Conservation (phyloP, 30 jellyfish, hydroid and myxozoan species). For the Hydractinia symbiolongicarpus region DNA sequence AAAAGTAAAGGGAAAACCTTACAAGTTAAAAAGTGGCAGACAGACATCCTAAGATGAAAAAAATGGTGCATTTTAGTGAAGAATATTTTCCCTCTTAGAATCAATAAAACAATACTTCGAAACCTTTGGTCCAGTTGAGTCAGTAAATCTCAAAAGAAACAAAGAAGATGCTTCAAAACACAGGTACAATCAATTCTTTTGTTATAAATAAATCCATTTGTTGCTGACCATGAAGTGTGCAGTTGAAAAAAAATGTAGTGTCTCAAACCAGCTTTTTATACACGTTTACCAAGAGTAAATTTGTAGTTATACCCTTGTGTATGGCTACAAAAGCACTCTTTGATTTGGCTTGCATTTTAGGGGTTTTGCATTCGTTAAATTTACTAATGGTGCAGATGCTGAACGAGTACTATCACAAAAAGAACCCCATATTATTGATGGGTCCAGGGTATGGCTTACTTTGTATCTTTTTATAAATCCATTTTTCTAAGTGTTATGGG, state of each 20-base stretch:
- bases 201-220: no score
- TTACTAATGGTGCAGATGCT: constrained; percentile 56
- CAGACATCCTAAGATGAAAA: neutral
- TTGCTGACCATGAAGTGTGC: no score
- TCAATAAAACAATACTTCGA: constrained; percentile 19
- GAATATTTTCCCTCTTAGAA: neutral
- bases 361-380: constrained; percentile 83
- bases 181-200: constrained; percentile 2
- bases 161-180: constrained; percentile 23
- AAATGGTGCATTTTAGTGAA: no score
- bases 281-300: no score
- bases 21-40: neutral
- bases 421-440: constrained; percentile 87
- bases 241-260: no score
- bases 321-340: no score
- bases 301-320: no score
- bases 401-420: constrained; percentile 41
- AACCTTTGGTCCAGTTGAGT: constrained; percentile 63
- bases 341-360: constrained; percentile 17
- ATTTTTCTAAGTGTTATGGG: neutral
- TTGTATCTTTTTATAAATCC: neutral
- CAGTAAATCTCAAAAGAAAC: constrained; percentile 52
- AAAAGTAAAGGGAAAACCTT: neutral
- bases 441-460: constrained; percentile 49
- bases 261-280: no score